These are phyloP conservation scores for Venusia cambrica DNA, from an alignment of 2,888 invertebrate genomes.

Conservation along the genomic window DNA sequence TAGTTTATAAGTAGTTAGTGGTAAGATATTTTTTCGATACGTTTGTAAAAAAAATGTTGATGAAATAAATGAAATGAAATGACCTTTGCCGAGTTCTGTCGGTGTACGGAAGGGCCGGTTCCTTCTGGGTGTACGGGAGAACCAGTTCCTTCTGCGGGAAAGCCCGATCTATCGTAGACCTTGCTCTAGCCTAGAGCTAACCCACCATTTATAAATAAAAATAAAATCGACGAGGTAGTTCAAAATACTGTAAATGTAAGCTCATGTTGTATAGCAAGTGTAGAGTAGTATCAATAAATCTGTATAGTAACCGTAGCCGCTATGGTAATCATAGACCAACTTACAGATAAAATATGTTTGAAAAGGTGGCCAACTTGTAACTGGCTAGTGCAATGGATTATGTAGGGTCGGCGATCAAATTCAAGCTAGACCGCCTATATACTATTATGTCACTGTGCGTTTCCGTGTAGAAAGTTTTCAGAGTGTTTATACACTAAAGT, in stretches of 20 bases:
- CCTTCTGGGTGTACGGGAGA: not conserved
- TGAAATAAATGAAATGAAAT: no score
- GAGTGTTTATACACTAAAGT: no score
- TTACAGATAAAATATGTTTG: conserved; percentile 35
- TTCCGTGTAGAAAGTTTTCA: conserved; percentile 8
- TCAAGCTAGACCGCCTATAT: conserved; percentile 6
- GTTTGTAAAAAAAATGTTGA: no score
- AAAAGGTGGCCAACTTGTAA: conserved; percentile 39
- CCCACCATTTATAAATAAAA: no score
- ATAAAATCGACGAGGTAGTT: no score
- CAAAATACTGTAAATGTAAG: conserved; percentile 17
- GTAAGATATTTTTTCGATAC: no score
- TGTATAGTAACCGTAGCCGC: conserved; percentile 19
- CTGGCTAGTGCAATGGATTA: conserved; percentile 30
- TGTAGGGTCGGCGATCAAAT: conserved; percentile 24
- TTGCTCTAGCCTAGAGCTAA: no score
- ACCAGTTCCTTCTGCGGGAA: not conserved
- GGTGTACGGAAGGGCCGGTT: no score
- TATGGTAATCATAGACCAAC: conserved; percentile 23
- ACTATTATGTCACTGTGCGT: conserved; percentile 2
- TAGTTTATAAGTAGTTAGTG: no score
- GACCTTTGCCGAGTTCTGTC: no score
- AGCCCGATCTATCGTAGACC: no score
- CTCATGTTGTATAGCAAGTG: conserved; percentile 5
- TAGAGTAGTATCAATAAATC: no score